A percentile compares a stretch with the other conserved stretches of the same genome.
phyloP scores from a whole-genome alignment of 92 coral and sea anemone species.

The Siderastrea siderea region DNA sequence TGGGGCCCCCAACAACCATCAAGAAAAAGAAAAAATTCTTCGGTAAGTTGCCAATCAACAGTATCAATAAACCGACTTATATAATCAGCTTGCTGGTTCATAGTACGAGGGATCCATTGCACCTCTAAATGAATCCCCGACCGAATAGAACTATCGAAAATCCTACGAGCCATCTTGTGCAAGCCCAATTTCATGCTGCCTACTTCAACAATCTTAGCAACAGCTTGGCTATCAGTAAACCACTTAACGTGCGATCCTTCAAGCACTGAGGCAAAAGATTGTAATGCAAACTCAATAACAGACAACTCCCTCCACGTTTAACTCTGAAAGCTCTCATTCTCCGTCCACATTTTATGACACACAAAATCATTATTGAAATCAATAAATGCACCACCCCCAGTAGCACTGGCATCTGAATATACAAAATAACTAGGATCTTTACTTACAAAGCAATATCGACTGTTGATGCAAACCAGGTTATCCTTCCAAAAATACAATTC shows the following conservation, averaged over 20 bases:
- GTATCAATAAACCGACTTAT: slow-evolving; percentile 64
- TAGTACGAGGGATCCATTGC: slow-evolving; percentile 55
- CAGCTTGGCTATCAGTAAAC: slow-evolving; percentile 62
- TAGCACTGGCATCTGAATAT: no score
- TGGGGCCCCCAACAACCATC: slow-evolving; percentile 41
- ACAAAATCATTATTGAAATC: slow-evolving; percentile 27
- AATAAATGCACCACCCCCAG: no score
- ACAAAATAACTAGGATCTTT: no score
- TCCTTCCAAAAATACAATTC: no score
- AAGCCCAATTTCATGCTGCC: slow-evolving; percentile 69
- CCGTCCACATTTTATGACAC: slow-evolving; percentile 61
- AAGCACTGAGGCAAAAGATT: slow-evolving; percentile 54
- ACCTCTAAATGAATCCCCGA: slow-evolving; percentile 33
- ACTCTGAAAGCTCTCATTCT: slow-evolving; percentile 36
- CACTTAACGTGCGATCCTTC: slow-evolving; percentile 52
- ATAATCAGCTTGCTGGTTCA: slow-evolving; percentile 37
- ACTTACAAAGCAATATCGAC: no score
- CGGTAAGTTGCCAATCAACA: slow-evolving; percentile 59
- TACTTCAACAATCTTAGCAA: slow-evolving; percentile 60
- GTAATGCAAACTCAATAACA: slow-evolving; percentile 45
- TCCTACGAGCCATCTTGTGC: slow-evolving; percentile 39
- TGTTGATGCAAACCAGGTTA: no score
- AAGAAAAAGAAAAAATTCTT: slow-evolving; percentile 18
- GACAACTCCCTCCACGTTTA: slow-evolving; percentile 54
- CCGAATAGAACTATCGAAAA: slow-evolving; percentile 43